Evolutionary conservation across 2,113 vertebrate species (phyloP).

Genomic region (Hiodon tergisus): DNA sequence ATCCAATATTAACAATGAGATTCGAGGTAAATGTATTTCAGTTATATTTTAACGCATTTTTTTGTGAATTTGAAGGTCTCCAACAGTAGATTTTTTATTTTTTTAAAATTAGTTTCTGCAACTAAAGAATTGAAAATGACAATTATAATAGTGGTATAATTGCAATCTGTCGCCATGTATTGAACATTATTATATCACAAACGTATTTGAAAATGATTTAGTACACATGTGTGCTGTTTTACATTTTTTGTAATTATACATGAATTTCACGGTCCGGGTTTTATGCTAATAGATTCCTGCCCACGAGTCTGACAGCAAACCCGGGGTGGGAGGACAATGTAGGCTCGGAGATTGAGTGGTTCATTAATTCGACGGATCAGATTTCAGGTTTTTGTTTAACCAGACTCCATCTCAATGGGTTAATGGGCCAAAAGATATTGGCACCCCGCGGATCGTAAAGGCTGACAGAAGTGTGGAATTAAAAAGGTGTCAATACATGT

Average conservation of each 20-base stretch:
- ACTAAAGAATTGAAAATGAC: slow-evolving; percentile 60
- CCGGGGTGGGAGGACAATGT: slow-evolving; percentile 46
- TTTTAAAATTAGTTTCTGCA: slow-evolving; percentile 26
- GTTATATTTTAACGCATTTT: not conserved
- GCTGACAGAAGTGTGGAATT: slow-evolving; percentile 67
- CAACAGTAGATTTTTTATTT: slow-evolving; percentile 24
- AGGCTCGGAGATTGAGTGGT: slow-evolving; percentile 52
- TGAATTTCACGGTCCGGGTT: slow-evolving; percentile 64
- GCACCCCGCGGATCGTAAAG: slow-evolving; percentile 56
- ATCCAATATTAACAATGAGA: not conserved
- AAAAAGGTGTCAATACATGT: slow-evolving; percentile 66
- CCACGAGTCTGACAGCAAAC: slow-evolving; percentile 35
- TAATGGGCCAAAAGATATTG: slow-evolving; percentile 93
- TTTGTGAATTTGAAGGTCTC: slow-evolving; percentile 26
- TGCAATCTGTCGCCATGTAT: slow-evolving; percentile 64
- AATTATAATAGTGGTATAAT: slow-evolving; percentile 66
- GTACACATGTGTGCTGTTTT: slow-evolving; percentile 45
- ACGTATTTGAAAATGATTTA: slow-evolving; percentile 48
- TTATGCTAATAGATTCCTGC: slow-evolving; percentile 64
- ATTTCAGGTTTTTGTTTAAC: slow-evolving; percentile 74
- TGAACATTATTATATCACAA: slow-evolving; percentile 58
- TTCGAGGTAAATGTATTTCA: not conserved
- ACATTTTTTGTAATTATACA: slow-evolving; percentile 63
- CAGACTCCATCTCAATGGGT: slow-evolving; percentile 77
- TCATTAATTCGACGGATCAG: slow-evolving; percentile 52